Percentiles rank a stretch among this genome's conserved stretches.
phyloP scores from a whole-genome alignment of 2,797 vertebrate species.

The Sitta carolinensis region DNA sequence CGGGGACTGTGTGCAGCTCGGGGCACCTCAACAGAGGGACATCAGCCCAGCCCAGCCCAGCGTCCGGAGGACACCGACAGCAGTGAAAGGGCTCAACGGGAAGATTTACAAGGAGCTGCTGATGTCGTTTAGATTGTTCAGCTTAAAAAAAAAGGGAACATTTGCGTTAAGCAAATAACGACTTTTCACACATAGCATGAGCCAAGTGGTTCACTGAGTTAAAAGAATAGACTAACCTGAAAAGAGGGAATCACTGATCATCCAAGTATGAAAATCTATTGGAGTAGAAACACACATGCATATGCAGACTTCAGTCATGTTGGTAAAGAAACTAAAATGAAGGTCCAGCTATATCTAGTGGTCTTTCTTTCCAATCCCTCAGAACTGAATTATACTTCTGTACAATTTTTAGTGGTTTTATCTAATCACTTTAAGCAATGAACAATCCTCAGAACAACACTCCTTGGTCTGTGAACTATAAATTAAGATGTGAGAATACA shows the following conservation, averaged over 20 bases:
- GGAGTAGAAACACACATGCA: background rate
- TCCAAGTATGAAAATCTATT: background rate
- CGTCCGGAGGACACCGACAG: background rate
- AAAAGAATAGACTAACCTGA: background rate
- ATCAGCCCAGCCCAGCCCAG: background rate
- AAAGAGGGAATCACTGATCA: background rate
- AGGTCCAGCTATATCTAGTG: background rate
- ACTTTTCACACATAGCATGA: background rate
- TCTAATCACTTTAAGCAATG: background rate
- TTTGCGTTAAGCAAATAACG: background rate
- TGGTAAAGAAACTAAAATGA: background rate
- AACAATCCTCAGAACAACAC: background rate
- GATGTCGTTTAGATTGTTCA: background rate
- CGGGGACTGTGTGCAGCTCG: no score
- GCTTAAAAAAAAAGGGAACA: background rate
- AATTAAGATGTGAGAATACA: rapidly evolving
- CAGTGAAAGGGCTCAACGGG: background rate
- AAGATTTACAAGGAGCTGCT: background rate
- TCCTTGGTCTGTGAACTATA: background rate
- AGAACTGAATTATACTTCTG: background rate
- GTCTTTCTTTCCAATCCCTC: background rate
- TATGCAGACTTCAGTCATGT: background rate
- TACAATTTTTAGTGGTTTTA: background rate
- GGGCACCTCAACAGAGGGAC: background rate
- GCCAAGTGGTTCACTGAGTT: background rate